phyloP scores from a whole-genome alignment of 2,797 vertebrate genomes.

The Syndactyla subalaris region DNA sequence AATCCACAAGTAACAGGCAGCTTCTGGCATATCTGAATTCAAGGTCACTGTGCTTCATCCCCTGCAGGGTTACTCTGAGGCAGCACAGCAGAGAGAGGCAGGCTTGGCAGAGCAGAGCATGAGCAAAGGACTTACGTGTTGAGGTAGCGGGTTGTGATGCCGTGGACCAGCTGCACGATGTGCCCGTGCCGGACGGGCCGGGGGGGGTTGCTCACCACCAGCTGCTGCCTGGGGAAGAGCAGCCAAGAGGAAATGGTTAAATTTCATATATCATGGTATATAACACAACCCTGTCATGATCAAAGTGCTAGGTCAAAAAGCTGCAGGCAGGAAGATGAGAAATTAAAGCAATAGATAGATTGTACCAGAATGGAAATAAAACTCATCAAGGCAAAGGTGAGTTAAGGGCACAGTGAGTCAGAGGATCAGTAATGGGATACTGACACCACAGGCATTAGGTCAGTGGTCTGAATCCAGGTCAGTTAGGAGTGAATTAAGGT shows the following conservation, averaged over 20 bases:
- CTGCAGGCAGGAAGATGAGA: neutral
- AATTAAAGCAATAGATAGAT: neutral
- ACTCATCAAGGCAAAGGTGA: slow-evolving; percentile 8
- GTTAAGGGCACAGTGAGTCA: slow-evolving; percentile 27
- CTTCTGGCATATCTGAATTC: neutral
- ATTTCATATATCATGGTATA: neutral
- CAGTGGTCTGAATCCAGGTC: slow-evolving; percentile 33
- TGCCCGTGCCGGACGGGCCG: slow-evolving; percentile 88
- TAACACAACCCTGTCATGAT: neutral
- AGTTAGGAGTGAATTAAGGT: neutral
- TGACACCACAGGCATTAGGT: neutral
- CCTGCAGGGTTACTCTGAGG: neutral
- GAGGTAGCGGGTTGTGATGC: slow-evolving; percentile 92
- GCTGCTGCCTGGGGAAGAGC: slow-evolving; percentile 82
- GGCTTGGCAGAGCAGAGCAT: neutral
- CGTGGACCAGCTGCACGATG: slow-evolving; percentile 90
- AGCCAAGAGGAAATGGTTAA: neutral
- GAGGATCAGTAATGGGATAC: neutral
- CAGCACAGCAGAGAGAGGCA: neutral
- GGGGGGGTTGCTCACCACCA: slow-evolving; percentile 88
- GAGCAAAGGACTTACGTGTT: slow-evolving; percentile 86
- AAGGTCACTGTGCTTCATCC: neutral
- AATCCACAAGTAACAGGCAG: neutral
- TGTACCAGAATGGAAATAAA: neutral
- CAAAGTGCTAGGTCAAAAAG: neutral